phyloP scores from a whole-genome alignment of 2,113 vertebrate genomes.

The Hucho hucho region DNA sequence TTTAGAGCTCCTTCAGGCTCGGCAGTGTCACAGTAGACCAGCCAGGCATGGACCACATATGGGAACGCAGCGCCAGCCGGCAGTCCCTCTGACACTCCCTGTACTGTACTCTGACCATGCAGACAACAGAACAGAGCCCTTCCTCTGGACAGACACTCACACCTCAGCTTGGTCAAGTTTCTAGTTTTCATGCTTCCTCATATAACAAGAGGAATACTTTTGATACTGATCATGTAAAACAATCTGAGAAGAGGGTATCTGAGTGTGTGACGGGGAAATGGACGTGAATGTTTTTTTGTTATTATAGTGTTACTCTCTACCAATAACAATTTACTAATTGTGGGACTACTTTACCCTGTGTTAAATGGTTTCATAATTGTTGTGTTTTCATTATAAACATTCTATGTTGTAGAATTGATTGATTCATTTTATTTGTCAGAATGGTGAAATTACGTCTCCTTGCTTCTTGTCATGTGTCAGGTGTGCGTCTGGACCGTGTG shows the following conservation, averaged over 20 bases:
- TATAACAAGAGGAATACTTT: neutral
- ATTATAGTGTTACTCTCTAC: no score
- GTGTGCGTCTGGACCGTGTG: slow-evolving; percentile 95
- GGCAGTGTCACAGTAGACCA: slow-evolving; percentile 78
- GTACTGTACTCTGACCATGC: slow-evolving; percentile 4
- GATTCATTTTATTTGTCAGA: no score
- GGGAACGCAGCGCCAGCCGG: slow-evolving; percentile 64
- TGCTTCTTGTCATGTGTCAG: slow-evolving; percentile 61
- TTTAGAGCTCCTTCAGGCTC: slow-evolving; percentile 78
- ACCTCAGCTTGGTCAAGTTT: slow-evolving; percentile 1
- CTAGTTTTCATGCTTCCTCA: slow-evolving; percentile 33
- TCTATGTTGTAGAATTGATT: no score
- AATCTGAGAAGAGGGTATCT: neutral
- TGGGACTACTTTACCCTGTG: no score
- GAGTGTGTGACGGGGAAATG: no score
- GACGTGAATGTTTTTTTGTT: no score
- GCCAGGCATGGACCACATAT: slow-evolving; percentile 78
- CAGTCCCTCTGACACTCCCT: slow-evolving; percentile 18
- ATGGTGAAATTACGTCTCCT: neutral
- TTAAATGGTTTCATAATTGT: no score
- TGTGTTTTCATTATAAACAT: no score
- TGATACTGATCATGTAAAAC: slow-evolving; percentile 10
- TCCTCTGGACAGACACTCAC: neutral
- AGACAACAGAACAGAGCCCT: slow-evolving; percentile 14
- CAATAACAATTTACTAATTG: no score